Base-by-base conservation (phyloP, 2,888 invertebrate genomes). In the Plebejus argus region DNA sequence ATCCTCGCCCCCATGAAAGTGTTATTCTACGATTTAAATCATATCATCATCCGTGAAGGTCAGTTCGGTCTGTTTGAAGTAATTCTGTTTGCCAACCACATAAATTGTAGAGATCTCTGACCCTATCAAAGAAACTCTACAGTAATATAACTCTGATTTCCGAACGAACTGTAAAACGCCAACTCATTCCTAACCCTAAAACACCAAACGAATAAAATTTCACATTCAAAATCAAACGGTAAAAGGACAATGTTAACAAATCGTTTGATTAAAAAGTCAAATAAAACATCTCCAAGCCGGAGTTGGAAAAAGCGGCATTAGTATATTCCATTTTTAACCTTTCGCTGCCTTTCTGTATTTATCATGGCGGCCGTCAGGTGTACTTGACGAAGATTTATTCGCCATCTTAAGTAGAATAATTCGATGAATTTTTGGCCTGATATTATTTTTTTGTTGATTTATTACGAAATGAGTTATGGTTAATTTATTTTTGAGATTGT, bases 341-440 rank as follows among this genome's bases (percentile, higher is more conserved):
- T 90, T 66, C 66, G 28, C 66, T 18, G 66, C 66, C 66, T 33
- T 66, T 23, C 61, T 33, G 66, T 66, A 90, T 89, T 90, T 91
- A 90, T 85, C 82, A 85, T 82, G 85, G 84, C 82, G 81, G 86
- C 82, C 82, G 86, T 83, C 92, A 92, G 92, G 91, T 93, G 92
- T 82, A 83, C 78, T 83, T 88, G 93, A 91, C 91, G 87, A 88
- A 90, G 92, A 93, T 92, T 92, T 91, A 92, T 90, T 82, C 84
- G 83, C 79, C 82, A 82, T 83, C 84, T 86, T 87, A 88, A 89
- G 89, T 85, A 87, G 85, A 82, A 87, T 86, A 88, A 89, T 89
- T 87, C 84, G 86, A 87, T 87, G 86, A 87, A 86, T 81, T 86
- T 86, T 85, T 83, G 84, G 81, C 85, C 86, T 85, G 83, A 87